Base-by-base conservation (phyloP, 2,888 invertebrate species). In the Machimus atricapillus region DNA sequence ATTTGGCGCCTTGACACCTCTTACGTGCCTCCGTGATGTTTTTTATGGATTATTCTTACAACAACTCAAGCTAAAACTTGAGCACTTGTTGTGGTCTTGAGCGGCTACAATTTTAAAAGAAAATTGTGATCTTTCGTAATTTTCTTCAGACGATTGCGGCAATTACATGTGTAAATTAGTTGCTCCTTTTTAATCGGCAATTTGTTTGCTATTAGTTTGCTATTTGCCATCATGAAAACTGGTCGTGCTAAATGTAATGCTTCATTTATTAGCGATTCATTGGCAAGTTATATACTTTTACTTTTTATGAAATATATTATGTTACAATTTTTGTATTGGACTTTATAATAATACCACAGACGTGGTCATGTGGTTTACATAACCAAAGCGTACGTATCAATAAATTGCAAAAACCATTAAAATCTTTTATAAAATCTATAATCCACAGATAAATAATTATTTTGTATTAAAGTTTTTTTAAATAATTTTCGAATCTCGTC, bases 1-100 rank as follows among this genome's bases (percentile, higher is more conserved):
- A 81, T 81, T 81, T 81, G 81, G 81, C 52, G 81, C 56, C 81
- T 58, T 81, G 81, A 52, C 81, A 52, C 81, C 52, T 56, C 81
- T 52, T 81, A 81, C 81, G 81, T 81, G 81, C 81, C 81, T 81
- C 56, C 81, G 81, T 81, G 81, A 81, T 81, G 56, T 81, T 81
- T 81, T 81, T 81, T 43, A 31, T 27, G 8, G 52, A 81, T 81
- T 81, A 16, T 81, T 81, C 37, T 31, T 31, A 56, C 27, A 78
- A 78, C 78, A n/a, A 9, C 40, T 78, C 46, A 43, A 40, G 43
- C 78, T 78, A 40, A 40, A 40, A 40, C 23, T 9, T 78, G 12
- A 78, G 43, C 37, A 43, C 40, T 78, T 78, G 23, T 40, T 78
- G n/a, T 19, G 23, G 12, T 66, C 66, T 66, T 27, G 66, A 66